A percentile compares a stretch with the other conserved stretches of the same genome.
Conservation (phyloP, 37 sponge, comb jelly and placozoan species). For the Oopsacas minuta region DNA sequence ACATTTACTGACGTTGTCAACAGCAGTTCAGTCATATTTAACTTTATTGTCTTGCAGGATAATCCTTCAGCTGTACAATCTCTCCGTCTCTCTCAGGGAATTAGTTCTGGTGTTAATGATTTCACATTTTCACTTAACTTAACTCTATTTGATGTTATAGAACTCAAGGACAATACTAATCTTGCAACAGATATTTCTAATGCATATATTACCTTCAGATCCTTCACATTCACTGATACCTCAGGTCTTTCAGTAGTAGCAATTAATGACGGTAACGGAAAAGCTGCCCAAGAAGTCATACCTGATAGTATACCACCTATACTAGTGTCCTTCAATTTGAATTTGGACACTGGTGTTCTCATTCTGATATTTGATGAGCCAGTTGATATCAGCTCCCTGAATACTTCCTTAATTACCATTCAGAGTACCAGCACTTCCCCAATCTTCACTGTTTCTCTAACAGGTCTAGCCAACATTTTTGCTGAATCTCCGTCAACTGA, state of each 20-base stretch:
- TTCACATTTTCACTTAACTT: slow-evolving; percentile 20
- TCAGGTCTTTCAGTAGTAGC: slow-evolving; percentile 26
- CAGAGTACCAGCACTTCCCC: neutral
- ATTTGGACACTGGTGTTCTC: slow-evolving; percentile 56
- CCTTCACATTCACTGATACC: slow-evolving; percentile 30
- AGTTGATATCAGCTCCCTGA: neutral
- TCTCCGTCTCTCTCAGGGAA: slow-evolving; percentile 29
- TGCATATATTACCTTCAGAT: slow-evolving; percentile 33
- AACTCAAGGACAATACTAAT: slow-evolving; percentile 26
- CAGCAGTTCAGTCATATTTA: slow-evolving; percentile 24
- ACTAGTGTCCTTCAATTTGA: slow-evolving; percentile 36
- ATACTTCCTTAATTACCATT: neutral
- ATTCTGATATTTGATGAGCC: slow-evolving; percentile 39
- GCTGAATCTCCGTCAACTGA: neutral
- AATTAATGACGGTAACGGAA: slow-evolving; percentile 9
- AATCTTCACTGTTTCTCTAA: neutral
- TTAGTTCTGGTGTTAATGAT: slow-evolving; percentile 24
- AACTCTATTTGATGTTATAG: slow-evolving; percentile 20
- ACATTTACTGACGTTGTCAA: slow-evolving; percentile 63
- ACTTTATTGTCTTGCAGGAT: neutral
- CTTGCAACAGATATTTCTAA: slow-evolving; percentile 36
- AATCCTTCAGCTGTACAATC: neutral
- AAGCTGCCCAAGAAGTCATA: slow-evolving; percentile 23
- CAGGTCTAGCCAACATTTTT: neutral
- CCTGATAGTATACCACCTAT: slow-evolving; percentile 47